Conservation (phyloP, 2,113 vertebrate genomes). For the Mungos mungo region DNA sequence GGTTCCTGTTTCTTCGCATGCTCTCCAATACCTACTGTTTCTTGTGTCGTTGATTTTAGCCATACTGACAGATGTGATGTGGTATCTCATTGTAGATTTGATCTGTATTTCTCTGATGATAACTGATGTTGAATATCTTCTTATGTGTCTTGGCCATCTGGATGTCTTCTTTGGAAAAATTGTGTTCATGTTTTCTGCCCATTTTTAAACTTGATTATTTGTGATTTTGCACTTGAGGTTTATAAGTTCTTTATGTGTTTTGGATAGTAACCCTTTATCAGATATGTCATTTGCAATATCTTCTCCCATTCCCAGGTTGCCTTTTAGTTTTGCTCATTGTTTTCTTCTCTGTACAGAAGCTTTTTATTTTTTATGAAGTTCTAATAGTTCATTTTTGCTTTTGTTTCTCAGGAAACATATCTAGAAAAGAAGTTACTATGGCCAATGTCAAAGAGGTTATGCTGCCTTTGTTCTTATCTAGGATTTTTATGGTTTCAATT, state of each 20-base stretch:
- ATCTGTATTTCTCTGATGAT: background rate
- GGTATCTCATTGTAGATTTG: background rate
- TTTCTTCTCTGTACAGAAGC: background rate
- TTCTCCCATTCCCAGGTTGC: background rate
- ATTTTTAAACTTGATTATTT: background rate
- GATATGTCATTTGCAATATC: background rate
- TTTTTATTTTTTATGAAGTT: background rate
- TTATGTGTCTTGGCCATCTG: background rate
- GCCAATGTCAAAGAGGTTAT: background rate
- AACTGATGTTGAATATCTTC: background rate
- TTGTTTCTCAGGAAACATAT: background rate
- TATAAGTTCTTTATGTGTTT: background rate
- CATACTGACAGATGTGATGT: background rate
- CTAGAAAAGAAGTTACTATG: background rate
- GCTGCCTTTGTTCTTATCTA: background rate
- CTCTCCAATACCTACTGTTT: background rate
- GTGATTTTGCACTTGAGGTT: background rate
- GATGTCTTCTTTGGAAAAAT: background rate
- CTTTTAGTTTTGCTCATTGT: background rate
- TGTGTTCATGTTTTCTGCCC: background rate
- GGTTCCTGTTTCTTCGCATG: background rate
- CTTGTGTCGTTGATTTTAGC: background rate
- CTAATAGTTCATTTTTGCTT: background rate
- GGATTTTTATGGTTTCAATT: background rate
- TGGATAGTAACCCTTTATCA: background rate